Evolutionary conservation across 2,113 vertebrate genomes (phyloP).

Genomic region (Edolisoma coerulescens): DNA sequence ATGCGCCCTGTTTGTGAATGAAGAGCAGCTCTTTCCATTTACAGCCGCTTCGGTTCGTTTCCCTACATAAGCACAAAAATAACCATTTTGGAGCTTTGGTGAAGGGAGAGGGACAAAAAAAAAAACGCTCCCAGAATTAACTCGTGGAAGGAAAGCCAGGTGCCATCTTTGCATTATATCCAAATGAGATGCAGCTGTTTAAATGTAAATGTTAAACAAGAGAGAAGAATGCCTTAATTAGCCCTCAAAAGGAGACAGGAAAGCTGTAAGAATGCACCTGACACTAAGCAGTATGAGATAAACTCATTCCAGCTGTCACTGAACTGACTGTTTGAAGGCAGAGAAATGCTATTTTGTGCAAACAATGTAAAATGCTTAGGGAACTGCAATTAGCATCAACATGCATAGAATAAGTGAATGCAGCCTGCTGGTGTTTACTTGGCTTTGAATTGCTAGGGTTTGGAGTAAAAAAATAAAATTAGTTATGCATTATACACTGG

Average conservation of each 20-base stretch:
- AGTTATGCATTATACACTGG: slow-evolving; percentile 34
- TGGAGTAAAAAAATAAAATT: slow-evolving; percentile 62
- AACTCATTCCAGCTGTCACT: slow-evolving; percentile 68
- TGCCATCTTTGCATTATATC: slow-evolving; percentile 40
- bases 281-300: slow-evolving; percentile 64
- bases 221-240: slow-evolving; percentile 66
- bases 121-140: slow-evolving; percentile 7
- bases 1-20: slow-evolving; percentile 16
- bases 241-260: slow-evolving; percentile 56
- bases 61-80: slow-evolving; percentile 37
- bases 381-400: slow-evolving; percentile 74
- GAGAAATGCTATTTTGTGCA: slow-evolving; percentile 66
- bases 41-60: neutral
- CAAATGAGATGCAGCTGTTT: slow-evolving; percentile 66
- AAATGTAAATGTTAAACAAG: slow-evolving; percentile 70
- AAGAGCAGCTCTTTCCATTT: slow-evolving; percentile 15
- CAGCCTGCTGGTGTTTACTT: slow-evolving; percentile 72
- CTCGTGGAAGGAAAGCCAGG: slow-evolving; percentile 45
- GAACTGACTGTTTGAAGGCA: slow-evolving; percentile 69
- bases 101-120: neutral
- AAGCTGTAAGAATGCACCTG: slow-evolving; percentile 72
- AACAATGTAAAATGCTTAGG: slow-evolving; percentile 72
- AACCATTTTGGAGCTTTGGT: neutral
- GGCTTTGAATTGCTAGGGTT: slow-evolving; percentile 50
- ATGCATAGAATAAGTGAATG: slow-evolving; percentile 69